Evolutionary conservation across 1,140 invertebrate genomes (phyloP), one percentile per base, ranked within the genome.

Genomic region (Lordiphosa mommai): DNA sequence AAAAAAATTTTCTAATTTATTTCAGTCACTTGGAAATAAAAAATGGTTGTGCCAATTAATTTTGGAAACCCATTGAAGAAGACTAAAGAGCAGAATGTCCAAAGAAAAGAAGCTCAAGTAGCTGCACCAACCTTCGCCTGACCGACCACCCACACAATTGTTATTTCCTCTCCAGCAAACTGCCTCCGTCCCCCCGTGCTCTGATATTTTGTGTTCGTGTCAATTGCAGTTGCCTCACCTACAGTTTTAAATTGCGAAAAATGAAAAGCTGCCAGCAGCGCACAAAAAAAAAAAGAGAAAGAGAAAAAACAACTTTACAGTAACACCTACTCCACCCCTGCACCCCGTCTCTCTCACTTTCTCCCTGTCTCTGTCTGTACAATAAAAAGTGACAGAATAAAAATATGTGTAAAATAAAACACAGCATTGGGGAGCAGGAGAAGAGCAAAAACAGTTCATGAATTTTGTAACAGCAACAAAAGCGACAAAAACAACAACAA

Each of bases 371-470:
- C 51, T 40, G 44, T 58, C 37, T 58, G 66, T 38, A 58, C 63
- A 80, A 80, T 74, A 80, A 80, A 80, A 80, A 80, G 76, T 80
- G 76, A 74, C 76, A 80, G 76, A 74, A 74, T 70, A 80, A 70
- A 80, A 80, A 80, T 80, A 80, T 80, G 76, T 82, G 74, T 69
- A 80, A 82, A 82, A 80, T 80, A 73, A 80, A 79, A 79, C 73
- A 79, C 37, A 44, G 33, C 20, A 67, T 43, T 44, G 52, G 53
- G 63, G 23, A 9, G 30, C 1, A 7, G 34, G 51, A 37, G 27
- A 41, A 43, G 29, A 53, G 69, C 56, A 79, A 73, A 79, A 79
- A 80, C 74, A 79, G 74, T 79, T 80, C 74, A 79, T 79, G 74
- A 80, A 80, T 80, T 82, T 80, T 74, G 71, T 74, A 80, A 66